Evolutionary conservation across 2,888 invertebrate genomes (phyloP).

Genomic region (Nephrotoma guestfalica): DNA sequence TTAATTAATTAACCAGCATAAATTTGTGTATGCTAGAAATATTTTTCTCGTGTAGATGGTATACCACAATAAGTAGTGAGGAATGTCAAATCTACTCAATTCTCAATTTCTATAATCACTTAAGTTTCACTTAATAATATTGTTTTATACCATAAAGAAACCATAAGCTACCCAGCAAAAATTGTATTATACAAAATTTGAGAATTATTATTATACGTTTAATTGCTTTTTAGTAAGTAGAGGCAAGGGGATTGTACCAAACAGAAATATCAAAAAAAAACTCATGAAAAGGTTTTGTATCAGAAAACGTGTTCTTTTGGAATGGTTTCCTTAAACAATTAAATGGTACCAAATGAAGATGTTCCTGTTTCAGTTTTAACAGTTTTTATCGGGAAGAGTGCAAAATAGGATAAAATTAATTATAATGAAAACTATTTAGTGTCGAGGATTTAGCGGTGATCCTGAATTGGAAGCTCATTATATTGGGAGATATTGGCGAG

Average conservation of each 20-base stretch:
- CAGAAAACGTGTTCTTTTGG: neutral
- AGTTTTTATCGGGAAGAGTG: too few relatives aligned
- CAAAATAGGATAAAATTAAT: too few relatives aligned
- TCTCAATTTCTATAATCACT: neutral
- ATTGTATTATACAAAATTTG: neutral
- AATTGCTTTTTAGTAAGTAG: neutral
- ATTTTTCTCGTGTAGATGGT: neutral
- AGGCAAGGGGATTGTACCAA: neutral
- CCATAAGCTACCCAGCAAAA: neutral
- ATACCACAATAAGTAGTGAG: neutral
- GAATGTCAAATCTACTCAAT: neutral
- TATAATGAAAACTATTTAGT: too few relatives aligned
- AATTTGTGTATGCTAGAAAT: neutral
- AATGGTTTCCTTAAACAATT: neutral
- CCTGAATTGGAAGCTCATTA: too few relatives aligned
- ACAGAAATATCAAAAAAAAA: too few relatives aligned
- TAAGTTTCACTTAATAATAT: neutral
- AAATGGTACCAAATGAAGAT: too few relatives aligned
- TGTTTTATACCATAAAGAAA: neutral
- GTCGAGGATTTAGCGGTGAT: too few relatives aligned
- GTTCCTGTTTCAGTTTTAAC: too few relatives aligned
- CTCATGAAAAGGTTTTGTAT: neutral
- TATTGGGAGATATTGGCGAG: too few relatives aligned
- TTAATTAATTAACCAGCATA: neutral
- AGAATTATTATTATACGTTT: neutral